phyloP scores from a whole-genome alignment of 2,888 invertebrate species.

The Nemurella pictetii region DNA sequence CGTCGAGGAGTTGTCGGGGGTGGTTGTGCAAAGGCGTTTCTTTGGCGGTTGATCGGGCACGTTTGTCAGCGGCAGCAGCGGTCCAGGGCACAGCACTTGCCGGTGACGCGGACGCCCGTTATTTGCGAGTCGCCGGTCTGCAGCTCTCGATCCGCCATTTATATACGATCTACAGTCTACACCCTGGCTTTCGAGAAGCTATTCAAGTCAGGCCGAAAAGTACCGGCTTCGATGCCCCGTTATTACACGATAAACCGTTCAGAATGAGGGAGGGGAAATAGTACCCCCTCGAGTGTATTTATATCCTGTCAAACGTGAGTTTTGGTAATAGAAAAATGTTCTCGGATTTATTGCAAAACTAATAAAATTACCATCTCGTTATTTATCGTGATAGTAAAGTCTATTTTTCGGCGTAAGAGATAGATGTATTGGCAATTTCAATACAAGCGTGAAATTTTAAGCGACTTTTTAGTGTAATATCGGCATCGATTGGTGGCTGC shows the following conservation, averaged over 20 bases:
- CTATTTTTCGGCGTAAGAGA: not conserved
- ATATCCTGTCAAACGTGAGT: not conserved
- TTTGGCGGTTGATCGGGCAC: not conserved
- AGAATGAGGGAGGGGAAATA: not conserved
- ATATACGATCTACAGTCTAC: conserved; percentile 13
- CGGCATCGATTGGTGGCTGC: not conserved
- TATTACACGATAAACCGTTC: conserved; percentile 13
- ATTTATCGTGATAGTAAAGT: conserved; percentile 5
- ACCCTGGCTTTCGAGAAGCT: not conserved
- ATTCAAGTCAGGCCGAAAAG: conserved; percentile 11
- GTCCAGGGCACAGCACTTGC: not conserved
- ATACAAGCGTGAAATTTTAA: conserved; percentile 18
- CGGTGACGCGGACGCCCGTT: not conserved
- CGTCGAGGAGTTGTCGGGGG: not conserved
- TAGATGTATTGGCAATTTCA: conserved; percentile 19
- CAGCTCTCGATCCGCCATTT: not conserved
- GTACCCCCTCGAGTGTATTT: not conserved
- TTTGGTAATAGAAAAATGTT: not conserved
- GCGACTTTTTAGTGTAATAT: not conserved
- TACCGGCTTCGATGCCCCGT: conserved; percentile 20
- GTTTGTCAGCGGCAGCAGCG: not conserved
- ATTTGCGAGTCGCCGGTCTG: not conserved
- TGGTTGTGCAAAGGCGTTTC: not conserved
- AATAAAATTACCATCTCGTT: conserved; percentile 15
- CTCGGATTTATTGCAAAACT: not conserved